Percentiles rank a stretch among this genome's conserved stretches.
phyloP scores from a whole-genome alignment of 2,888 invertebrate genomes.

The Hypercompe scribonia region DNA sequence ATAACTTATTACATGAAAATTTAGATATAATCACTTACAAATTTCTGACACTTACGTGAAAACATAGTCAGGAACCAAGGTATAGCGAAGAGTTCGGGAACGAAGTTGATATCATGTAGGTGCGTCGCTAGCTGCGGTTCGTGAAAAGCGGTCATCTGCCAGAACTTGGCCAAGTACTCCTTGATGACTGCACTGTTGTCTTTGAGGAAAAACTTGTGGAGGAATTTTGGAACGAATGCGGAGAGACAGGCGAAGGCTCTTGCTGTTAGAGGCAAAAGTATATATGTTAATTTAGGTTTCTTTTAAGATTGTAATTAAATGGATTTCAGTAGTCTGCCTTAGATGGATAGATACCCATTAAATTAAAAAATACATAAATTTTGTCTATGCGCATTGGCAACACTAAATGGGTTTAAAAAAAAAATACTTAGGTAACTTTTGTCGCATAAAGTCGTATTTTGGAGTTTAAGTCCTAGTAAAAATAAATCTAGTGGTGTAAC shows the following conservation, averaged over 20 bases:
- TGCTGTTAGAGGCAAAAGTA: constrained; percentile 86
- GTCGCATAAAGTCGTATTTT: no score
- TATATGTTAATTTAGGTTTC: neutral
- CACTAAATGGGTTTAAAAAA: no score
- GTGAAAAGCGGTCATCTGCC: constrained; percentile 97
- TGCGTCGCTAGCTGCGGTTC: constrained; percentile 97
- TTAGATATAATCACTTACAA: neutral
- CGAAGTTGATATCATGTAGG: constrained; percentile 96
- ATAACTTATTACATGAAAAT: neutral
- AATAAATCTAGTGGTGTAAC: no score
- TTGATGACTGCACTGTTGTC: constrained; percentile 99
- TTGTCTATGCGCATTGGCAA: neutral
- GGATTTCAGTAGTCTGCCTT: neutral
- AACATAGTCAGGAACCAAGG: constrained; percentile 99
- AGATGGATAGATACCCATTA: no score
- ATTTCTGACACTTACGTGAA: constrained; percentile 91
- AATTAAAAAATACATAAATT: neutral
- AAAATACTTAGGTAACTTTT: no score
- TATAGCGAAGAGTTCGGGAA: constrained; percentile 98
- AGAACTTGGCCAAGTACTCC: constrained; percentile 98
- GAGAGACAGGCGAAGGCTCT: constrained; percentile 98
- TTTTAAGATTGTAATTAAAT: neutral
- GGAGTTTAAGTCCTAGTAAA: no score
- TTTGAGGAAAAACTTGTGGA: constrained; percentile 98
- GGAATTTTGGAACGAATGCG: constrained; percentile 97